Base-by-base conservation (phyloP, 2,797 vertebrate species). In the Lacerta agilis region DNA sequence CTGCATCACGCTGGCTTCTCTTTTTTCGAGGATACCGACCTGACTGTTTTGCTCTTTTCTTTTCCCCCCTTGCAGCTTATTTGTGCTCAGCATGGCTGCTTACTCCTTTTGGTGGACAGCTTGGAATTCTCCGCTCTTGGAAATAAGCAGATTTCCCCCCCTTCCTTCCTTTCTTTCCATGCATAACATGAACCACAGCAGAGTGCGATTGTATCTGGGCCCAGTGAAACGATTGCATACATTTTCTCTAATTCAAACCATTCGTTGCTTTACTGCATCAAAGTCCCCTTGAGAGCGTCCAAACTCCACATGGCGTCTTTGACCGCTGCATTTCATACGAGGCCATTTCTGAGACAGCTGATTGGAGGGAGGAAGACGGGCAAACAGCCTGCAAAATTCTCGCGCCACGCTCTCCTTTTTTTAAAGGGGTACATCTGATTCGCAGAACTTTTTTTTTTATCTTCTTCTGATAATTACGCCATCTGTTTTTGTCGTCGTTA, bases 281-380 rank as follows among this genome's bases (percentile, higher is more conserved):
- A 93, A 88, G 94, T 41, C 83, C 91, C 85, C 91, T 75, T 41
- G 79, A 81, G 83, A 84, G 86, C 61, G 84, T 93, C 66, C 71
- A 88, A 86, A 89, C 89, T 64, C 85, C 20, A 66, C 81, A 80
- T 92, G 94, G 90, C 90, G 88, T 94, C 89, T 90, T 77, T 90
- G 79, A 88, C 84, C 82, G 87, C 81, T 77, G 86, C 25, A 2
- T 91, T 93, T 83, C 92, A 87, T 83, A 90, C 15, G 55, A 64
- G 92, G 87, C 58, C 67, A 91, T 87, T 91, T 94, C 91, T 90
- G 85, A 88, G 92, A 91, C 85, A 92, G 85, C 91, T 95, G 93
- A 91, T 87, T 92, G 88, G 86, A 92, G 91, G 88, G 87, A 85
- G 91, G 67, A 77, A 49, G 23, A 64, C 10, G n/a, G 13, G 81